Evolutionary conservation across 1,140 invertebrate species (phyloP), one percentile per base, ranked within the genome.

Genomic region (Eriocheir sinensis): DNA sequence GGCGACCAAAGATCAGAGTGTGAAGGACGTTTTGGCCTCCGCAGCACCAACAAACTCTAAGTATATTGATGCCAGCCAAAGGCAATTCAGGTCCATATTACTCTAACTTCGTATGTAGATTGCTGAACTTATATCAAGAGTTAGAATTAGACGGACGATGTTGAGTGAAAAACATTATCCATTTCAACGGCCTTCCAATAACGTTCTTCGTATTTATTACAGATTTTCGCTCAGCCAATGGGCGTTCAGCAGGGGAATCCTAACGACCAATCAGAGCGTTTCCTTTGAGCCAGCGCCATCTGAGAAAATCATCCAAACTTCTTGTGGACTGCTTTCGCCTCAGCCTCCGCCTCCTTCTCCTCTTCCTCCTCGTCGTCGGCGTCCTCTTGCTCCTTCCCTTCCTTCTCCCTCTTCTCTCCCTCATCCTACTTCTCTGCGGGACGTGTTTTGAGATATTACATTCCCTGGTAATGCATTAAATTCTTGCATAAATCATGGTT

Each of bases 301-400:
- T 95, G 95, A 95, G 95, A 95, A 95, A 95, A 95, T 95, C 95
- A 91, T 91, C 95, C 95, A 95, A 95, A 95, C 95, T 95, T 95
- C 95, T 95, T 95, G 95, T 93, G 95, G 92, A 93, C 92, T 95
- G 95, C 92, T 95, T 95, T 93, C 92, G 86, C 90, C 89, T 90
- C 79, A 93, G 80, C 86, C 88, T 85, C 95, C 86, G 60, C 36
- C 83, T 93, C 89, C 92, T 83, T 90, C 48, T 83, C 93, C 44
- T 81, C 80, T 86, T 85, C 92, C 79, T 85, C 92, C 30, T 44
- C 38, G 40, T 92, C 91, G 17, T 40, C 91, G n/a, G 12, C 34
- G 9, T 53, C 88, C 32, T 41, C 41, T 41, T 72, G 4, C 89
- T 72, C 89, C n/a, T 72, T 0, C 89, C 30, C 89, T 34, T 80